Conservation (phyloP, 2,888 invertebrate genomes). For the Ophion ellenae region DNA sequence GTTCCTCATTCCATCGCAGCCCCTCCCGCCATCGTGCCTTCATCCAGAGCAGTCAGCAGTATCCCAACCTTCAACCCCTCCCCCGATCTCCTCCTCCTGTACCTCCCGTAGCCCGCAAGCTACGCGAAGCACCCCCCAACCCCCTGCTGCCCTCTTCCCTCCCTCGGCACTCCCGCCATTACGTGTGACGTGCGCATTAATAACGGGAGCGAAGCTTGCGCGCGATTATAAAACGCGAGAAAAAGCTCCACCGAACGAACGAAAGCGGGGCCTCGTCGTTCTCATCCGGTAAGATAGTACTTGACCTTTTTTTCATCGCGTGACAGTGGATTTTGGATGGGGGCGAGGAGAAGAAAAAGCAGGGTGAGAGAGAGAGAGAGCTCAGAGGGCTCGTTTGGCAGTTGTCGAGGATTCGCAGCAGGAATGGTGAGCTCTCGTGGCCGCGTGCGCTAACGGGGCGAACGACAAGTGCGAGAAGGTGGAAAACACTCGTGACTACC, state of each 20-base stretch:
- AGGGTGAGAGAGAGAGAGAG: neutral
- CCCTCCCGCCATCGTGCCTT: conserved; percentile 50
- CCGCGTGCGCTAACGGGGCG: conserved; percentile 41
- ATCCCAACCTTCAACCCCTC: conserved; percentile 26
- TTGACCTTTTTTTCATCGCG: conserved; percentile 66
- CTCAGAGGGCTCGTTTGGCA: conserved; percentile 57
- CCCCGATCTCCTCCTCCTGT: conserved; percentile 4
- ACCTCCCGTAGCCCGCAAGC: conserved; percentile 17
- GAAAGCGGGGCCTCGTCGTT: conserved; percentile 44
- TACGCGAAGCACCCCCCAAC: neutral
- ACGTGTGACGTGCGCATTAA: conserved; percentile 69
- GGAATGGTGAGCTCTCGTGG: conserved; percentile 13
- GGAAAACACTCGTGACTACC: conserved; percentile 30
- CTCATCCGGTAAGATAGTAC: conserved; percentile 66
- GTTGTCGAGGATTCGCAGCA: conserved; percentile 54
- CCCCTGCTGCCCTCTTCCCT: conserved; percentile 6
- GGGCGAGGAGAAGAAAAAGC: conserved; percentile 17
- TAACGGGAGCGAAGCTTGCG: conserved; percentile 62
- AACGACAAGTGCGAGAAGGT: conserved; percentile 51
- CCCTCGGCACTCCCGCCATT: conserved; percentile 56
- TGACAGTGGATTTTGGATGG: conserved; percentile 60
- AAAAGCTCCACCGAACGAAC: conserved; percentile 59
- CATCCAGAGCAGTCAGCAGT: conserved; percentile 64
- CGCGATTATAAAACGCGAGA: conserved; percentile 68
- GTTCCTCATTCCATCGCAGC: conserved; percentile 20